phyloP scores from a whole-genome alignment of 2,888 invertebrate species.

The Ariolimax columbianus region DNA sequence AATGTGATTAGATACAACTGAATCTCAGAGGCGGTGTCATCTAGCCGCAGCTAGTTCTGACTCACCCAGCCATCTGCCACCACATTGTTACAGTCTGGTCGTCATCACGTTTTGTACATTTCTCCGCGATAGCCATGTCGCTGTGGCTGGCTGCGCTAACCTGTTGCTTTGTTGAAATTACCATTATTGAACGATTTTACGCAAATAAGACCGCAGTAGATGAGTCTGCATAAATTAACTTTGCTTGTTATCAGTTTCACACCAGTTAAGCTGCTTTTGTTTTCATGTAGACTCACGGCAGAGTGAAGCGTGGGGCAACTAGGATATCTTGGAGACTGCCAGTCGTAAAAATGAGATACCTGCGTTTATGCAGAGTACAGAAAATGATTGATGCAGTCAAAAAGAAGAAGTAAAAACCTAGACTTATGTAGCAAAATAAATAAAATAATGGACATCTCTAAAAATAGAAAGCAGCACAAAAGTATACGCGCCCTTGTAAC shows the following conservation, averaged over 20 bases:
- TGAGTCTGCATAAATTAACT: background rate
- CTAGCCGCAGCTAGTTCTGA: background rate
- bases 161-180: background rate
- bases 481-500: too few relatives aligned
- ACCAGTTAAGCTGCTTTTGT: too few relatives aligned
- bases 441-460: too few relatives aligned
- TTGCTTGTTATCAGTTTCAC: background rate
- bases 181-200: conserved; percentile 19
- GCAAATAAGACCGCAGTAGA: background rate
- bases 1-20: background rate
- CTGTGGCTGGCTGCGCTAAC: background rate
- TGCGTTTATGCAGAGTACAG: too few relatives aligned
- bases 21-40: background rate
- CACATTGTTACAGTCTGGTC: background rate
- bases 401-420: too few relatives aligned
- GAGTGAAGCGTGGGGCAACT: too few relatives aligned
- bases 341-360: too few relatives aligned
- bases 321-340: too few relatives aligned
- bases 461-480: too few relatives aligned
- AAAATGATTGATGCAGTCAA: too few relatives aligned
- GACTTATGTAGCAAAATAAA: too few relatives aligned
- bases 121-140: background rate
- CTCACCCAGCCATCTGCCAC: background rate
- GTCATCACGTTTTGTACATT: background rate
- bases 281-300: too few relatives aligned